Base-by-base conservation (phyloP, 2,888 invertebrate species). In the Cryptocephalus primarius region DNA sequence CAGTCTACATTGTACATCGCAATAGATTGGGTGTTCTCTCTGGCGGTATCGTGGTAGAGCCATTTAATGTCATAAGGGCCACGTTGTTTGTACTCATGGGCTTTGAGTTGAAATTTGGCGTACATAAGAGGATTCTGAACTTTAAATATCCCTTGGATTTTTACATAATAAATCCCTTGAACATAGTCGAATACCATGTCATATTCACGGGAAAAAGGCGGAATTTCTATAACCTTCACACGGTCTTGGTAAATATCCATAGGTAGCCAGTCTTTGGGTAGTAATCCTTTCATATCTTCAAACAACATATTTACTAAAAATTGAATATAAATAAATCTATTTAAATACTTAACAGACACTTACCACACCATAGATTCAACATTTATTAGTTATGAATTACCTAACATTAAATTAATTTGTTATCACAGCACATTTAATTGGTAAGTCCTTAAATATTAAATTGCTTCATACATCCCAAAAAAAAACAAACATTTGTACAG, bases 1-100 rank as follows among this genome's bases (percentile, higher is more conserved):
- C 64, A 64, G 48, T 66, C 64, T 40, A 66, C 60, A 43, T 65
- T 66, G 22, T 50, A 55, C 14, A 33, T 43, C 4, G 58, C 52
- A 39, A 66, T 66, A 1, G 63, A 63, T 10, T 48, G 40, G 1
- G 60, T 51, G 40, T 65, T 63, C 1, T 32, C 36, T 12, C 42
- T 46, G 2, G 51, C 51, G 1, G 66, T 63, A 22, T 62, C 64
- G 46, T 66, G 66, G 45, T 52, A 61, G 8, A 65, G 48, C 2
- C 48, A 11, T 6, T 36, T 36, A 11, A 36, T 6, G 3, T 36
- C 11, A n/a, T 11, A 36, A 11, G 36, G 36, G 36, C 36, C 36
- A 11, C 36, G 36, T 12, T 36, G n/a, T 36, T 36, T 4, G 12
- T 36, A 36, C 12, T 36, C 36, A 36, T 36, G 12, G 6, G 4